Evolutionary conservation across 1,140 invertebrate genomes (phyloP).

Genomic region (Drosophila nebulosa): DNA sequence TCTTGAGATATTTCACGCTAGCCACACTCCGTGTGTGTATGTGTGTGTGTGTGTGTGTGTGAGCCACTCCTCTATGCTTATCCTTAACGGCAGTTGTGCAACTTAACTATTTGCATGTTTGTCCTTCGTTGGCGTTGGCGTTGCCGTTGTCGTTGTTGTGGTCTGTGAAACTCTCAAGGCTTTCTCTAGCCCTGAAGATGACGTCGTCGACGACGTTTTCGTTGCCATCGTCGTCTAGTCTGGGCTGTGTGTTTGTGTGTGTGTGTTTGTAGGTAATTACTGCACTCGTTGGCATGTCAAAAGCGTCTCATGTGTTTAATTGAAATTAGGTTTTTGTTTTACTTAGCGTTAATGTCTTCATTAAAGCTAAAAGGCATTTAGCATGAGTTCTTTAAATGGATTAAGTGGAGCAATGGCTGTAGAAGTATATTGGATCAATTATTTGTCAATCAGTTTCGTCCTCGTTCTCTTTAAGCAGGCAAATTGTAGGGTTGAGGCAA

Average conservation of each 20-base stretch:
- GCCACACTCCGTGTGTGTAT: background rate
- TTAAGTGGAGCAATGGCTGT: constrained; percentile 11
- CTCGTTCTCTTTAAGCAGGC: background rate
- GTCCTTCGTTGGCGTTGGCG: constrained; percentile 36
- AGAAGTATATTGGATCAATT: constrained; percentile 28
- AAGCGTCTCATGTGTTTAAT: constrained; percentile 48
- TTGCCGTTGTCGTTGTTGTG: constrained; percentile 10
- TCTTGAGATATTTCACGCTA: constrained; percentile 60
- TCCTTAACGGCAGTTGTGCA: constrained; percentile 67
- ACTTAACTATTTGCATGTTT: constrained; percentile 75
- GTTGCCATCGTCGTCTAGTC: background rate
- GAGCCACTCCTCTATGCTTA: constrained; percentile 69
- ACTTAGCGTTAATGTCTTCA: constrained; percentile 42
- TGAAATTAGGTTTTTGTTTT: constrained; percentile 46
- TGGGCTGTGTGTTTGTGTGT: background rate
- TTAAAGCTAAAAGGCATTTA: constrained; percentile 8
- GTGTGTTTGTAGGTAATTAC: constrained; percentile 49
- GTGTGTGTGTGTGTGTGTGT: constrained; percentile 1
- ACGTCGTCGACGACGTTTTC: constrained; percentile 31
- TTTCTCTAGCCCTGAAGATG: constrained; percentile 41
- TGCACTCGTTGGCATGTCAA: constrained; percentile 30
- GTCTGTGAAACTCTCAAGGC: constrained; percentile 22
- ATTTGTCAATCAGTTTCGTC: constrained; percentile 41
- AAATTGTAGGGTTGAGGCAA: background rate
- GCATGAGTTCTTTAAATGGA: background rate